A percentile compares a stretch with the other conserved stretches of the same genome.
phyloP scores from a whole-genome alignment of 2,113 vertebrate genomes.

The Zosterops lateralis region DNA sequence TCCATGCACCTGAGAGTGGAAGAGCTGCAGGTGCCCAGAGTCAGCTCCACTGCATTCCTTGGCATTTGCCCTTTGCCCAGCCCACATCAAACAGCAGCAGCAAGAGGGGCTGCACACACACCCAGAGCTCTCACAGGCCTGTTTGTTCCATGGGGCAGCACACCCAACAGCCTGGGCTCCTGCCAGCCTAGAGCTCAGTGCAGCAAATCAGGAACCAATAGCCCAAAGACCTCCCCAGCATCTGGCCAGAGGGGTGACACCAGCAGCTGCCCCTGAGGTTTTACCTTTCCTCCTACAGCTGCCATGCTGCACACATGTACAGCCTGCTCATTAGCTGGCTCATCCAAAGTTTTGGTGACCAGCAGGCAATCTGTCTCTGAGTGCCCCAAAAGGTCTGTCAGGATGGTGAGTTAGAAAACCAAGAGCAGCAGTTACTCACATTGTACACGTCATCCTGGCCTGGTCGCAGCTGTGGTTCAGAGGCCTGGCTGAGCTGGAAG shows the following conservation, averaged over 20 bases:
- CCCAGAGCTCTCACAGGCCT: rapidly evolving
- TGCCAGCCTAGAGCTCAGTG: not conserved
- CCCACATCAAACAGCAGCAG: not conserved
- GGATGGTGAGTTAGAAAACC: not conserved
- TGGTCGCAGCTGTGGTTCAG: not conserved
- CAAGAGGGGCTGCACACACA: rapidly evolving
- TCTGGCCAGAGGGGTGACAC: not conserved
- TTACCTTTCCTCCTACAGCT: not conserved
- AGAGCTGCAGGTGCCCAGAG: not conserved
- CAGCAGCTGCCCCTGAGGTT: not conserved
- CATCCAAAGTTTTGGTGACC: not conserved
- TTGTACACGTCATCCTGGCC: conserved; percentile 54
- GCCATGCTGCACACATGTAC: not conserved
- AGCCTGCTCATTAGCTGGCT: not conserved
- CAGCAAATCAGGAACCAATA: not conserved
- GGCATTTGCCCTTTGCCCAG: not conserved
- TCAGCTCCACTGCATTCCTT: not conserved
- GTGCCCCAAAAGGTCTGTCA: not conserved
- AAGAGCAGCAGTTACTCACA: conserved; percentile 16
- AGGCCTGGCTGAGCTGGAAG: conserved; percentile 43
- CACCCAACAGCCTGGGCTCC: not conserved
- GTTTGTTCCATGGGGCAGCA: not conserved
- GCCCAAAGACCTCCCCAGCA: not conserved
- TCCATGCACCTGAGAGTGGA: not conserved
- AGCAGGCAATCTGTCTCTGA: not conserved